Evolutionary conservation across 2,797 vertebrate genomes (phyloP), one percentile per base, ranked within the genome.

Genomic region (Hydrocynus forskahlii): DNA sequence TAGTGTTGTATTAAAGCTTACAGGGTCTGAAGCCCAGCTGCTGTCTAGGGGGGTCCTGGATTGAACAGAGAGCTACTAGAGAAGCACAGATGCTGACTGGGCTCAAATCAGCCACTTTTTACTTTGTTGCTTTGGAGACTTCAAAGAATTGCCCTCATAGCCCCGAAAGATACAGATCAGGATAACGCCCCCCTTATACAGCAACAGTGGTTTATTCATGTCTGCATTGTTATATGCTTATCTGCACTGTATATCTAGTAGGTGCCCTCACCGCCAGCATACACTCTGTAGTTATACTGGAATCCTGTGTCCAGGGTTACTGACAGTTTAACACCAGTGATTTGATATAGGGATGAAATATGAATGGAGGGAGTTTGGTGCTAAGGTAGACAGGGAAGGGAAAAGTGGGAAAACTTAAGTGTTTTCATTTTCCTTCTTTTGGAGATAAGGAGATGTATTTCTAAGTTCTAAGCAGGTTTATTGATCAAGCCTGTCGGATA

Each of bases 1-100:
- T 29, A 50, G 74, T 25, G 76, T 78, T 45, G 40, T 73, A 59
- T 74, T 40, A 74, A 64, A 62, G 55, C 60, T 29, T 38, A 21
- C 54, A 25, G 45, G 75, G 59, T 21, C 9, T 10, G 16, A 55
- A 55, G 19, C 5, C 54, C 55, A 57, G 59, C 59, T 25, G 21
- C n/a, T 62, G 7, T 62, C 7, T 62, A 13, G 59, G 19, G 19
- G 55, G 57, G 23, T 25, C 21, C 59, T 21, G 57, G n/a, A 23
- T 59, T 59, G n/a, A 23, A n/a, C 57, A 59, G 17, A 59, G 5
- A 21, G 25, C 60, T 38, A 14, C 17, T 66, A 17, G 63, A 40
- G 17, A 66, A n/a, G 5, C 29, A 38, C 14, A 35, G 29, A 7
- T 40, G 1, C 23, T 25, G 8, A 13, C 3, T 25, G 7, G 7